phyloP scores from a whole-genome alignment of 2,888 invertebrate genomes.

The Ormyrus thymus region DNA sequence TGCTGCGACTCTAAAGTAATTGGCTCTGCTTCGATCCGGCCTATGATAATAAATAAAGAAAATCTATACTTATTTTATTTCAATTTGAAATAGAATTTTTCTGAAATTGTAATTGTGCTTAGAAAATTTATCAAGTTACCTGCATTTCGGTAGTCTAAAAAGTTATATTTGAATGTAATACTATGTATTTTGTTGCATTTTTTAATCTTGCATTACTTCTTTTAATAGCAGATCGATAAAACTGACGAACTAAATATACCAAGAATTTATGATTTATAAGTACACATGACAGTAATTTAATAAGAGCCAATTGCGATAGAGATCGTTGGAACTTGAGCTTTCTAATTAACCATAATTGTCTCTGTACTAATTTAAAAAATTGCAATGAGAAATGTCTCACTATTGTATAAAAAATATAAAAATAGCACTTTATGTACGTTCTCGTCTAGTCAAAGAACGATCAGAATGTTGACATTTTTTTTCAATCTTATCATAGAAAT shows the following conservation, averaged over 20 bases:
- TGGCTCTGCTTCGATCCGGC: neutral
- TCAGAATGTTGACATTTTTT: neutral
- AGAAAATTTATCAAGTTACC: neutral
- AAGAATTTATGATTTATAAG: neutral
- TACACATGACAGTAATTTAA: too few species aligned
- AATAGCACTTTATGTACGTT: constrained; percentile 2
- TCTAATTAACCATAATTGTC: constrained; percentile 1
- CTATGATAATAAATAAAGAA: neutral
- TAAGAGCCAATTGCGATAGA: neutral
- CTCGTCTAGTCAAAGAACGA: constrained; percentile 34
- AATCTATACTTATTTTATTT: neutral
- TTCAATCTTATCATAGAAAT: neutral
- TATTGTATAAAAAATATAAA: constrained; percentile 2
- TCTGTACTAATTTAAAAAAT: constrained; percentile 1
- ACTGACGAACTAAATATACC: too few species aligned
- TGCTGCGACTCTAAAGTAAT: neutral
- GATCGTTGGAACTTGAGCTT: neutral
- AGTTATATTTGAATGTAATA: neutral
- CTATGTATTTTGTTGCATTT: too few species aligned
- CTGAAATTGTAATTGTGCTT: neutral
- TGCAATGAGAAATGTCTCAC: constrained; percentile 5
- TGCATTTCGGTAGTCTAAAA: neutral
- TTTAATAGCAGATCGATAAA: too few species aligned
- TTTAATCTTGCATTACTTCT: too few species aligned
- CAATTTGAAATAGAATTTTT: too few species aligned